Percentiles rank a stretch among this genome's conserved stretches.
Conservation (phyloP, 2,888 invertebrate species). For the Yponomeuta sedellus region DNA sequence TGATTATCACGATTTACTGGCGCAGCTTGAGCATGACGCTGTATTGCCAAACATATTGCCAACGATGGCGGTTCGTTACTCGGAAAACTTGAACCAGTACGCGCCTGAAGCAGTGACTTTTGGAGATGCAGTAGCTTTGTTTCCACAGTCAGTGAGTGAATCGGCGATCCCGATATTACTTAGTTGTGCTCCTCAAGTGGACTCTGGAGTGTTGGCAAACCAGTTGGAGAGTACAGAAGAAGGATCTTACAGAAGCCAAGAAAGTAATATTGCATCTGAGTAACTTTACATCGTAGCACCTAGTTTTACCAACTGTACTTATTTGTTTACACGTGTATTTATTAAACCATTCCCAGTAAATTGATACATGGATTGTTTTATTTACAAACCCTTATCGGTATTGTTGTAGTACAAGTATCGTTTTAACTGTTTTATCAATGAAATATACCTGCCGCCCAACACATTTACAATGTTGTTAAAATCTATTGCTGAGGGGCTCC, state of each 20-base stretch:
- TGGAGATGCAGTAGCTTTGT: conserved; percentile 27
- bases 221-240: neutral
- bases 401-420: neutral
- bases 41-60: conserved; percentile 58
- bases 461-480: no score
- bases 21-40: conserved; percentile 45
- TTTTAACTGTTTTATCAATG: neutral
- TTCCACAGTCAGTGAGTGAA: conserved; percentile 29
- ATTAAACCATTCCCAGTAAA: neutral
- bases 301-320: no score
- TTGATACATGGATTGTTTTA: neutral
- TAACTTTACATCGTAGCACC: neutral
- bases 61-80: conserved; percentile 38
- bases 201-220: conserved; percentile 24
- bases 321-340: neutral
- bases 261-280: neutral
- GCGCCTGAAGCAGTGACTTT: neutral
- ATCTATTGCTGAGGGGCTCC: no score
- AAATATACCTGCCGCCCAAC: neutral
- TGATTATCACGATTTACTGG: conserved; percentile 28
- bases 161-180: conserved; percentile 39
- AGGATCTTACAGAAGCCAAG: neutral
- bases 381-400: neutral
- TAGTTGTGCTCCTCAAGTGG: conserved; percentile 42
- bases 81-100: neutral